phyloP scores from a whole-genome alignment of 2,797 vertebrate genomes.

The Aldrovandia affinis region DNA sequence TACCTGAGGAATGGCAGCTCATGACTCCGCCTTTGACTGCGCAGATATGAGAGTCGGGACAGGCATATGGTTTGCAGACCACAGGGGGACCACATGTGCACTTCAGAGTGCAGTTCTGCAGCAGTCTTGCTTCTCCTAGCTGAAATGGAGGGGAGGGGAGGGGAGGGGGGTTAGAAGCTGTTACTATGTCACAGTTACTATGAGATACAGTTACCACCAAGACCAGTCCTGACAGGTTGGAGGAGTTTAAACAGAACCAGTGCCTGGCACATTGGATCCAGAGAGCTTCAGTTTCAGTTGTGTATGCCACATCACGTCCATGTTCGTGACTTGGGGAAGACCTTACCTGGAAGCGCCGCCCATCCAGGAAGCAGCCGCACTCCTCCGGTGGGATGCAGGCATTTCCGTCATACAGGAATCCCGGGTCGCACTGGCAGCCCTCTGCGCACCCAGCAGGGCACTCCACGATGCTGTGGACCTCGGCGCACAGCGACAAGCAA shows the following conservation, averaged over 20 bases:
- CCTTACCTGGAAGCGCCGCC: slow-evolving; percentile 39
- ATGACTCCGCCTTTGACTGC: neutral
- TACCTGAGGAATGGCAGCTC: neutral
- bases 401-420: slow-evolving; percentile 20
- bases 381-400: neutral
- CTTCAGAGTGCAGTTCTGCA: neutral
- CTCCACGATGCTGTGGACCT: neutral
- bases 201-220: no score
- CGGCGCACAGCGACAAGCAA: slow-evolving; percentile 40
- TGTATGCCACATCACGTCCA: no score
- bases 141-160: neutral
- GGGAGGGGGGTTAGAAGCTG: neutral
- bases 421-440: slow-evolving; percentile 51
- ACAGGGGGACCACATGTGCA: slow-evolving; percentile 19
- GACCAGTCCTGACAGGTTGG: neutral
- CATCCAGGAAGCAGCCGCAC: slow-evolving; percentile 44
- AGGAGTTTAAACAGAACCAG: neutral
- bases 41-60: neutral
- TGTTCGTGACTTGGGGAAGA: no score
- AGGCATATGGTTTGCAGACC: slow-evolving; percentile 20
- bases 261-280: neutral
- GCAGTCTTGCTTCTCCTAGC: slow-evolving; percentile 8
- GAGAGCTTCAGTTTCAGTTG: no score
- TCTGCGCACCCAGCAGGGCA: slow-evolving; percentile 35
- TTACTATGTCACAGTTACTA: neutral